These are phyloP conservation scores for Nomada flava DNA, from an alignment of 2,888 invertebrate species.

Conservation along the genomic window DNA sequence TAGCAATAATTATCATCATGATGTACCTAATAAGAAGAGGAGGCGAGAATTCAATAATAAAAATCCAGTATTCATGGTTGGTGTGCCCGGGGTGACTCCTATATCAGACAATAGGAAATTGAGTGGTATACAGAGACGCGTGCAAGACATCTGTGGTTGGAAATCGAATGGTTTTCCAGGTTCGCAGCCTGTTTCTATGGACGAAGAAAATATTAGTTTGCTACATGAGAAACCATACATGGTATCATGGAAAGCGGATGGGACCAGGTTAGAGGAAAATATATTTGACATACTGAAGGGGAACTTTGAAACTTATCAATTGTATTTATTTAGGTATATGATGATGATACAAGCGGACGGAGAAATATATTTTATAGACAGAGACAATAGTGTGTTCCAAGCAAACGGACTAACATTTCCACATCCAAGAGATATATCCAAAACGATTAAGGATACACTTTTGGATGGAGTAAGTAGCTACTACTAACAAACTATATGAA, in stretches of 20 bases:
- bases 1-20: conserved; percentile 43
- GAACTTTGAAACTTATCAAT: neutral
- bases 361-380: conserved; percentile 96
- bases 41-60: conserved; percentile 86
- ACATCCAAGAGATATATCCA: conserved; percentile 88
- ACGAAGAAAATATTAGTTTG: conserved; percentile 90
- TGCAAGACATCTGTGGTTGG: conserved; percentile 94
- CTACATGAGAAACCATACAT: conserved; percentile 93
- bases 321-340: conserved; percentile 90
- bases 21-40: conserved; percentile 79
- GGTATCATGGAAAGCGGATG: conserved; percentile 99
- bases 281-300: conserved; percentile 24
- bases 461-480: conserved; percentile 93
- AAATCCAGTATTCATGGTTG: conserved; percentile 93
- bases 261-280: conserved; percentile 89
- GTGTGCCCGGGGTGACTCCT: conserved; percentile 91
- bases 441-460: conserved; percentile 92
- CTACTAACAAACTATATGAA: neutral
- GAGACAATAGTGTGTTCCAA: conserved; percentile 96
- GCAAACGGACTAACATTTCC: conserved; percentile 93
- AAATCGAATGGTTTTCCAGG: conserved; percentile 95
- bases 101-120: conserved; percentile 87
- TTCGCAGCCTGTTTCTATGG: conserved; percentile 99
- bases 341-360: conserved; percentile 95
- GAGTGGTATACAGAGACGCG: conserved; percentile 89